A percentile compares a stretch with the other conserved stretches of the same genome.
These are phyloP conservation scores for Drosophila sucinea DNA, from an alignment of 1,140 invertebrate genomes.

Conservation along the genomic window DNA sequence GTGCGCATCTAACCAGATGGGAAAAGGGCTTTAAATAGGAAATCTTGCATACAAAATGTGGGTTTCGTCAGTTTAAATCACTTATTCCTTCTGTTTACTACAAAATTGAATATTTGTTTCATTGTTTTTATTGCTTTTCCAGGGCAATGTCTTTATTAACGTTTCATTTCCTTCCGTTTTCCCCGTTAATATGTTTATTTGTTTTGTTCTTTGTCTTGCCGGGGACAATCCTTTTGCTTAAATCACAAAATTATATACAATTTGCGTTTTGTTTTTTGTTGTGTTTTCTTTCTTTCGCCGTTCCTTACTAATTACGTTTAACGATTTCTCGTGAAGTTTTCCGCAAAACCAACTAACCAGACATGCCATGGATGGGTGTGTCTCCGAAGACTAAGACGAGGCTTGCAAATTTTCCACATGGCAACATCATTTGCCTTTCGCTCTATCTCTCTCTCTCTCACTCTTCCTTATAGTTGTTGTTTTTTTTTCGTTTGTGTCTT, in stretches of 20 bases:
- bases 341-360: constrained; percentile 7
- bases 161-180: constrained; percentile 11
- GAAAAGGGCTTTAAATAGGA: too few relatives aligned
- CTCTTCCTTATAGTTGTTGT: neutral
- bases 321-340: constrained; percentile 31
- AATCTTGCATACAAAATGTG: too few relatives aligned
- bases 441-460: neutral
- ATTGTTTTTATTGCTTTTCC: neutral
- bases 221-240: constrained; percentile 7
- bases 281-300: neutral
- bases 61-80: neutral
- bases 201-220: neutral
- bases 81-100: neutral
- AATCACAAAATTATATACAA: constrained; percentile 14
- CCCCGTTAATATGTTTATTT: constrained; percentile 21
- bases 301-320: constrained; percentile 22
- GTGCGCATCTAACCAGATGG: too few relatives aligned
- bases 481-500: neutral
- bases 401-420: constrained; percentile 19
- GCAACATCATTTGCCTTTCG: constrained; percentile 13
- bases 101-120: neutral
- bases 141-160: neutral
- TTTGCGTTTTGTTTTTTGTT: neutral
- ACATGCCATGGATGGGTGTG: constrained; percentile 12
- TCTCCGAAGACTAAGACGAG: neutral